phyloP scores from a whole-genome alignment of 2,888 invertebrate genomes.

The Heliothis peltigera region DNA sequence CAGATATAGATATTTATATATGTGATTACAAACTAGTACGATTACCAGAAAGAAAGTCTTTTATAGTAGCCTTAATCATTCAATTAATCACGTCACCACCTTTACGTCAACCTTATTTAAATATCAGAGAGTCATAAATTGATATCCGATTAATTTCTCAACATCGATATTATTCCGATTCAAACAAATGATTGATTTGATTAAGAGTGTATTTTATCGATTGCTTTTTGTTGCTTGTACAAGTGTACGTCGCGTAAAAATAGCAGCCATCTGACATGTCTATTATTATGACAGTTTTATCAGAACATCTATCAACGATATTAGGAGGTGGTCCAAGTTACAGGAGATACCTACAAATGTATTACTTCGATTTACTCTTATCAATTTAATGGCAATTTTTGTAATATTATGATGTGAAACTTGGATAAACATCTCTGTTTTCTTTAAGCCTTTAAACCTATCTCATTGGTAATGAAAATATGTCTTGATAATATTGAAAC shows the following conservation, averaged over 20 bases:
- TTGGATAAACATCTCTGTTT: too few species aligned
- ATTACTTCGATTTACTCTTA: too few species aligned
- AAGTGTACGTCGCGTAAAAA: constrained; percentile 50
- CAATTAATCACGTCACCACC: neutral
- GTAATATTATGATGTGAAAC: too few species aligned
- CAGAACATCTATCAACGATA: constrained; percentile 71
- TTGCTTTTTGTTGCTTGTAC: constrained; percentile 32
- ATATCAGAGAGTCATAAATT: constrained; percentile 20
- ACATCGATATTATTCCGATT: constrained; percentile 24
- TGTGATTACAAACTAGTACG: too few species aligned
- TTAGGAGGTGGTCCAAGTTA: constrained; percentile 54
- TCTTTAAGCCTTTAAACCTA: too few species aligned
- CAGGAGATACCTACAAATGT: constrained; percentile 11
- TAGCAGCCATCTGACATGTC: constrained; percentile 72
- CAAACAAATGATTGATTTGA: constrained; percentile 22
- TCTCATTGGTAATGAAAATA: too few species aligned
- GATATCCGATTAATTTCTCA: constrained; percentile 17
- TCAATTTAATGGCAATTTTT: too few species aligned
- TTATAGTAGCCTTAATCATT: neutral
- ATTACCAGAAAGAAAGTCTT: neutral
- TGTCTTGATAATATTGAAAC: too few species aligned
- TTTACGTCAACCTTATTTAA: neutral
- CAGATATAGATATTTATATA: too few species aligned
- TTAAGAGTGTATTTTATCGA: constrained; percentile 25
- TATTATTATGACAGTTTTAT: constrained; percentile 81